Percentiles rank a stretch among this genome's conserved stretches.
Evolutionary conservation across 2,888 invertebrate species (phyloP).

Genomic region (Pteria penguin): DNA sequence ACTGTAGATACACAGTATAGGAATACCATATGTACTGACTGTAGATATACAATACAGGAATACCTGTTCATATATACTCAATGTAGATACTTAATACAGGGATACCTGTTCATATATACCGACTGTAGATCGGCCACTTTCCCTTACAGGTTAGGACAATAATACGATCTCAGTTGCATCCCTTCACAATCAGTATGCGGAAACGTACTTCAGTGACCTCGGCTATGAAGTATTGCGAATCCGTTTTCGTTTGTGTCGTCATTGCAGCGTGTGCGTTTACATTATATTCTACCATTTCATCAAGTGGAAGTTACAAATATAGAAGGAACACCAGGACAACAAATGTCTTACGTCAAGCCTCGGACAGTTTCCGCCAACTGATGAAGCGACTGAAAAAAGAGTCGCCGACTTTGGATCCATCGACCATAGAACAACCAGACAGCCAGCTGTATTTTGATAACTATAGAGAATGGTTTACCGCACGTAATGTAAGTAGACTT

Average conservation of each 20-base stretch:
- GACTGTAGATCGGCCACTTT: too few species aligned
- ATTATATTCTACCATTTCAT: conserved; percentile 3
- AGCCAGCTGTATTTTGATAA: conserved; percentile 4
- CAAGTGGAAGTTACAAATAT: neutral
- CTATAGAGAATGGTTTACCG: conserved; percentile 15
- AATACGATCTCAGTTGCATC: too few species aligned
- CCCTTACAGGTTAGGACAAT: too few species aligned
- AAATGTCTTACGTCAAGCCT: conserved; percentile 6
- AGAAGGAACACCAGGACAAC: neutral
- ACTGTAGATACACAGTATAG: too few species aligned
- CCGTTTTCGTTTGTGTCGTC: conserved; percentile 2
- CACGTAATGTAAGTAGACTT: neutral
- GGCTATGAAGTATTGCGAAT: neutral
- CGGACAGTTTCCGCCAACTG: neutral
- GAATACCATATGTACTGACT: too few species aligned
- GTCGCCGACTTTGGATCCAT: neutral
- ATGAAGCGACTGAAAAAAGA: neutral
- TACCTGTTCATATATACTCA: too few species aligned
- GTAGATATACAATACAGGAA: too few species aligned
- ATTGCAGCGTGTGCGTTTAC: conserved; percentile 21
- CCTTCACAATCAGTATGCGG: too few species aligned
- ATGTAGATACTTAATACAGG: too few species aligned
- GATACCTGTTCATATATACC: too few species aligned
- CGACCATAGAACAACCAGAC: neutral
- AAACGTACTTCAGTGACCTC: neutral